These are phyloP conservation scores for Acanthurus leucopareius DNA, from an alignment of 2,797 vertebrate species.

Conservation along the genomic window DNA sequence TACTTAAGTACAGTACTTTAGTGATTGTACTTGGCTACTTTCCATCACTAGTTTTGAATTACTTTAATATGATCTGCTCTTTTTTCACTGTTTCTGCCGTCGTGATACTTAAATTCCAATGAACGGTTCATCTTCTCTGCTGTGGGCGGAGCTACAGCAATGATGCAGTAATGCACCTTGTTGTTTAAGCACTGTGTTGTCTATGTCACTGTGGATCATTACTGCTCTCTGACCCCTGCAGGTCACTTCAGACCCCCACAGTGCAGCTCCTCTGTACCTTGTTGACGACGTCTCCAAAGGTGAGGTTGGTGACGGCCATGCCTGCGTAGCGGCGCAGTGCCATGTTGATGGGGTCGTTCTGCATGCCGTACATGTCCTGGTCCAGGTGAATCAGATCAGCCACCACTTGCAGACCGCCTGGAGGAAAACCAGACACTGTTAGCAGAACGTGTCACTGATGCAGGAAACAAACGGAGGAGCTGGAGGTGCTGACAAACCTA, in stretches of 20 bases:
- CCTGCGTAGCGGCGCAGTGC: slow-evolving; percentile 94
- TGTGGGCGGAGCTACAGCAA: no score
- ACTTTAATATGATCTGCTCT: no score
- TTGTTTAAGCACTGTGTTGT: no score
- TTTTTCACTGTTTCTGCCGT: no score
- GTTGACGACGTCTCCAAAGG: slow-evolving; percentile 96
- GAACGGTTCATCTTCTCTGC: no score
- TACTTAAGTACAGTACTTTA: no score
- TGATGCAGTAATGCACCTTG: no score
- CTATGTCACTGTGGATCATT: not conserved
- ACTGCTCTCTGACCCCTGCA: not conserved
- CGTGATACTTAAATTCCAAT: no score
- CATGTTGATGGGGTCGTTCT: slow-evolving; percentile 94
- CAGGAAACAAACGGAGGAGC: not conserved
- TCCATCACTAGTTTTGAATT: no score
- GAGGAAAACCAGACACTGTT: not conserved
- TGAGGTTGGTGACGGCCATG: slow-evolving; percentile 98
- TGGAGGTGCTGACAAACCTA: slow-evolving; percentile 83
- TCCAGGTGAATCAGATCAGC: slow-evolving; percentile 95
- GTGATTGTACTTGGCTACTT: no score
- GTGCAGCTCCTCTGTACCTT: slow-evolving; percentile 84
- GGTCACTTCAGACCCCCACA: not conserved
- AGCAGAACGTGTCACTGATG: not conserved
- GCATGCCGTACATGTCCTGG: slow-evolving; percentile 93
- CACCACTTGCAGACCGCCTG: slow-evolving; percentile 95